These are phyloP conservation scores for Morbakka virulenta DNA, from an alignment of 30 jellyfish, hydroid and myxozoan genomes.

Conservation along the genomic window DNA sequence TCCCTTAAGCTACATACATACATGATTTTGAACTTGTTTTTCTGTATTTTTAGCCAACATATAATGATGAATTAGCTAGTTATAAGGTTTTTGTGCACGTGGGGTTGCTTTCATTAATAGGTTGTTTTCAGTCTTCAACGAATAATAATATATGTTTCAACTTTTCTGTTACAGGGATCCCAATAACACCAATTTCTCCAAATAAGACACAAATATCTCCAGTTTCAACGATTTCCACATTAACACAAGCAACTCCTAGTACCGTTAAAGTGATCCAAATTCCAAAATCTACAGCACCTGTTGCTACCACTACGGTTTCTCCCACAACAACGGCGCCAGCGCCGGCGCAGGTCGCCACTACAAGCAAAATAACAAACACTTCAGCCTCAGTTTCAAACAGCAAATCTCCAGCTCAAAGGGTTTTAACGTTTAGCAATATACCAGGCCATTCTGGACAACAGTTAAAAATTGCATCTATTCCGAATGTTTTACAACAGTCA, in stretches of 20 bases:
- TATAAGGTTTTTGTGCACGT: too few species aligned
- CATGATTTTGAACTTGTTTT: too few species aligned
- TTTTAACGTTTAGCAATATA: slow-evolving; percentile 59
- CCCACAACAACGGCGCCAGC: slow-evolving; percentile 19
- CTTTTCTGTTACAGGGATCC: slow-evolving; percentile 59
- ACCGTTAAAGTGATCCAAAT: slow-evolving; percentile 88
- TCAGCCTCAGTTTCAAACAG: slow-evolving; percentile 48
- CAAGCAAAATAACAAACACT: slow-evolving; percentile 23
- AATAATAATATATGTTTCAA: too few species aligned
- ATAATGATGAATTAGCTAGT: too few species aligned
- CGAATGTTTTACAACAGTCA: slow-evolving; percentile 69
- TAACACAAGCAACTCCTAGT: not conserved
- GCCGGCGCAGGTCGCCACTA: slow-evolving; percentile 1
- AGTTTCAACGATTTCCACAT: not conserved
- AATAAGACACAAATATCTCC: slow-evolving; percentile 44
- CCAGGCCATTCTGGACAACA: slow-evolving; percentile 77
- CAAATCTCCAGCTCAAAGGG: slow-evolving; percentile 67
- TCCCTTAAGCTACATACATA: too few species aligned
- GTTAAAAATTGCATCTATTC: slow-evolving; percentile 67
- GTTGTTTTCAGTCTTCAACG: too few species aligned
- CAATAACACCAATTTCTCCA: slow-evolving; percentile 86
- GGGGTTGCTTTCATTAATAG: too few species aligned
- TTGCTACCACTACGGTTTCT: too few species aligned
- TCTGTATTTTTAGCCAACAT: too few species aligned
- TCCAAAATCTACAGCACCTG: slow-evolving; percentile 67